Percentiles rank a stretch among this genome's conserved stretches.
Evolutionary conservation across 2,797 vertebrate species (phyloP).

Genomic region (Erpetoichthys calabaricus): DNA sequence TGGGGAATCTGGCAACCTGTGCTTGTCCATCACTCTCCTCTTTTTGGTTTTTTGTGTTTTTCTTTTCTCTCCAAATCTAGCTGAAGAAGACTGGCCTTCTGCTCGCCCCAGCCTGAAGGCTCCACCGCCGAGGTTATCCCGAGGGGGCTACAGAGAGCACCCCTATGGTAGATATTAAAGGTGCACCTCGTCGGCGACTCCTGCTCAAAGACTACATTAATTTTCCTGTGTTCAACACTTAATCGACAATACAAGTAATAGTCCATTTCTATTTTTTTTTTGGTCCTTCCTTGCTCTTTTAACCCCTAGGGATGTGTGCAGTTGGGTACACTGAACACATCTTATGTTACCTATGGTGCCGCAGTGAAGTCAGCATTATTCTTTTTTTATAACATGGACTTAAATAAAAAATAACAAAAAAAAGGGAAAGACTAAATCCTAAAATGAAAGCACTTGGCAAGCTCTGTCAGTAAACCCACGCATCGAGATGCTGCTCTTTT

Average conservation of each 20-base stretch:
- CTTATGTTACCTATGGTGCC: conserved; percentile 50
- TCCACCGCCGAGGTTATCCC: conserved; percentile 71
- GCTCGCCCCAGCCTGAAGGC: conserved; percentile 81
- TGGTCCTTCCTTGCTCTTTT: conserved; percentile 1
- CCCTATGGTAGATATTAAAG: conserved; percentile 99
- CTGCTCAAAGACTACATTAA: conserved; percentile 61
- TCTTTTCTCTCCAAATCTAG: conserved; percentile 31
- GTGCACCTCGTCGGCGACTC: conserved; percentile 71
- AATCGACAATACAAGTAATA: conserved; percentile 72
- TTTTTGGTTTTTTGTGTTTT: background rate
- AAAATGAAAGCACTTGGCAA: conserved; percentile 29
- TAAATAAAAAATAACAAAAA: conserved; percentile 27
- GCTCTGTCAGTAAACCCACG: conserved; percentile 46
- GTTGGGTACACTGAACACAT: conserved; percentile 46
- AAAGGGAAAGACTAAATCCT: background rate
- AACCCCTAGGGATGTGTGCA: conserved; percentile 51
- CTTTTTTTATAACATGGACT: conserved; percentile 54
- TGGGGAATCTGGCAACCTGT: no score
- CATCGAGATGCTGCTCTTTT: conserved; percentile 56
- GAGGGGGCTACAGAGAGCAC: conserved; percentile 95
- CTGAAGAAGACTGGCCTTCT: conserved; percentile 84
- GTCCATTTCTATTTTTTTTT: conserved; percentile 51
- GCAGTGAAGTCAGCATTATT: conserved; percentile 42
- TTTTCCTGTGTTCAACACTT: conserved; percentile 57
- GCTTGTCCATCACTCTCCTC: no score